Base-by-base conservation (phyloP, 2,113 vertebrate genomes). In the Nyctibius bracteatus region DNA sequence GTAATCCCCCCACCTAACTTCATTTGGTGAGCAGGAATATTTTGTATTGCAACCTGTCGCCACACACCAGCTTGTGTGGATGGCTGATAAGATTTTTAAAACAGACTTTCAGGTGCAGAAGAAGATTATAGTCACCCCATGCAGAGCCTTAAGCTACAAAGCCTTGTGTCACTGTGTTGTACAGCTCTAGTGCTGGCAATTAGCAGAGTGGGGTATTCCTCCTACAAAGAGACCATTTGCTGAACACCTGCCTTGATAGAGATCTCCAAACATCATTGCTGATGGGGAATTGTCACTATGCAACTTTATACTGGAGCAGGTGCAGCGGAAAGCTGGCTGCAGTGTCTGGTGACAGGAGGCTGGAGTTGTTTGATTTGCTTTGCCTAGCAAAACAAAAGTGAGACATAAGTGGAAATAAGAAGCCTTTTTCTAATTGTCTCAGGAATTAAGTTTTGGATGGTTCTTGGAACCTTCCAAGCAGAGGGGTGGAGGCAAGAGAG, bases 281-380 rank as follows among this genome's bases (percentile, higher is more conserved):
- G 92, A 81, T 92, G 92, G 80, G 68, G 80, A 86, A 83, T 93
- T 87, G 94, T 95, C 92, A 93, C 81, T 72, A 9, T 89, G 96
- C 94, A 97, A 96, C 95, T 85, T 96, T 97, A 96, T 89, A 94
- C 96, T 4, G 0, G 81, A 96, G 95, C 95, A 97, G 95, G 96
- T 96, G 95, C 93, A 75, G 73, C 8, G 2, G 73, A 96, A 97
- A 89, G 65, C 94, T 96, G 95, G 57, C 86, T 85, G 86, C 73
- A 67, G 86, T 81, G 83, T 95, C 95, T 92, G 70, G 81, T 95
- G 86, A 85, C 92, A 86, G 83, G 86, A 84, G 80, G 23, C 77
- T n/a, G 4, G 67, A 81, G 47, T 88, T 77, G 94, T 92, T 92
- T 89, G 61, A 46, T 94, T 96, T 91, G 52, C 61, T 96, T 71